Conservation (phyloP, 35 echinoderm and acorn worm species). For the Amphiura filiformis region DNA sequence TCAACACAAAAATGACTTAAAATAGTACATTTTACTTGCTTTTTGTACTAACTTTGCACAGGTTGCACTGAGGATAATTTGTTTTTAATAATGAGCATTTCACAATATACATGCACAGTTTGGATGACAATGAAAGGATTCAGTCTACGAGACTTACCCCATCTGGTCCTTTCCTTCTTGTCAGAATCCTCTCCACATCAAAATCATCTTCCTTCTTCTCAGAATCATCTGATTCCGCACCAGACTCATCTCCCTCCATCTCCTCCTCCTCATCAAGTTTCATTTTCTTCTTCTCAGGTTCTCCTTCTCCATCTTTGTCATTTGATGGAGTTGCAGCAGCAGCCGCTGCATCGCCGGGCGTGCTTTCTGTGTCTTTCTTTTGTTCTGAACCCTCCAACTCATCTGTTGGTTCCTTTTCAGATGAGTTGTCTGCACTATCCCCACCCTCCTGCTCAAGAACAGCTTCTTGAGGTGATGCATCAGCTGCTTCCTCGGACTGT, state of each 20-base stretch:
- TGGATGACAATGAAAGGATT: no score
- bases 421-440: not conserved
- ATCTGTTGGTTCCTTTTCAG: not conserved
- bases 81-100: no score
- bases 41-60: no score
- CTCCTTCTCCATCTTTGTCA: not conserved
- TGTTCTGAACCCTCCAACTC: not conserved
- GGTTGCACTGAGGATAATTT: no score
- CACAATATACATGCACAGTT: no score
- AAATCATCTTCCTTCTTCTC: not conserved
- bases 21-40: no score
- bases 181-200: not conserved
- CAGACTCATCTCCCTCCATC: not conserved
- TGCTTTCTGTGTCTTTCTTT: no score
- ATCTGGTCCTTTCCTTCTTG: conserved; percentile 5
- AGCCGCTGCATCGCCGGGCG: no score
- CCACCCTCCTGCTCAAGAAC: not conserved
- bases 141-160: no score
- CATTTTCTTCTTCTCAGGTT: not conserved
- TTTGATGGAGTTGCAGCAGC: no score
- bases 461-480: not conserved
- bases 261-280: not conserved
- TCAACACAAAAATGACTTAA: no score
- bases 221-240: conserved; percentile 5
- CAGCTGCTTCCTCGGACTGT: not conserved